These are phyloP conservation scores for Drosophila heteroneura DNA, from an alignment of 2,888 invertebrate genomes.

Conservation along the genomic window DNA sequence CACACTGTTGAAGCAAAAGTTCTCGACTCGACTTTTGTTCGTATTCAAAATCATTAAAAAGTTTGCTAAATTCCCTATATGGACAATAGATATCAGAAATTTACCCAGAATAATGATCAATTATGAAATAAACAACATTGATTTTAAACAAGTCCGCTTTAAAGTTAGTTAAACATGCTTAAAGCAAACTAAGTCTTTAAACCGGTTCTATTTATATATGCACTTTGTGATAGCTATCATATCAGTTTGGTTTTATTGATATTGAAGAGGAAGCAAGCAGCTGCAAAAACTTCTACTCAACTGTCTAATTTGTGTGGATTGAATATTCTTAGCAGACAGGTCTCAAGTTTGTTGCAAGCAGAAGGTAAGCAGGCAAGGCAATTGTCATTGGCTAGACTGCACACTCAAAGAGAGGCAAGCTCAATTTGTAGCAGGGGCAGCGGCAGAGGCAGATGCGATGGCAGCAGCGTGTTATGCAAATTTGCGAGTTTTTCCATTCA, in stretches of 20 bases:
- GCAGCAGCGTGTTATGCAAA: conserved; percentile 64
- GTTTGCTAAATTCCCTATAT: conserved; percentile 5
- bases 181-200: background rate
- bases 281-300: conserved; percentile 13
- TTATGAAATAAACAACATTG: background rate
- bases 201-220: background rate
- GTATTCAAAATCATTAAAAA: conserved; percentile 13
- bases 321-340: conserved; percentile 11
- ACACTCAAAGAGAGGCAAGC: conserved; percentile 31
- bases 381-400: conserved; percentile 44
- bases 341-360: background rate
- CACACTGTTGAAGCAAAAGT: conserved; percentile 36
- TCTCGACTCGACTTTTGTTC: conserved; percentile 33
- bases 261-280: conserved; percentile 14
- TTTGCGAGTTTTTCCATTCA: conserved; percentile 41
- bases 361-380: background rate
- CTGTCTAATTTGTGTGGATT: conserved; percentile 32
- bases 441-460: background rate
- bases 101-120: background rate
- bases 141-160: background rate
- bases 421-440: conserved; percentile 8
- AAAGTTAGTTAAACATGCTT: background rate
- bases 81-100: background rate
- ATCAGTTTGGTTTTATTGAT: conserved; percentile 22
- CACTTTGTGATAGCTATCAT: background rate